Conservation (phyloP, 2,113 vertebrate species). For the Syngnathoides biaculeatus region DNA sequence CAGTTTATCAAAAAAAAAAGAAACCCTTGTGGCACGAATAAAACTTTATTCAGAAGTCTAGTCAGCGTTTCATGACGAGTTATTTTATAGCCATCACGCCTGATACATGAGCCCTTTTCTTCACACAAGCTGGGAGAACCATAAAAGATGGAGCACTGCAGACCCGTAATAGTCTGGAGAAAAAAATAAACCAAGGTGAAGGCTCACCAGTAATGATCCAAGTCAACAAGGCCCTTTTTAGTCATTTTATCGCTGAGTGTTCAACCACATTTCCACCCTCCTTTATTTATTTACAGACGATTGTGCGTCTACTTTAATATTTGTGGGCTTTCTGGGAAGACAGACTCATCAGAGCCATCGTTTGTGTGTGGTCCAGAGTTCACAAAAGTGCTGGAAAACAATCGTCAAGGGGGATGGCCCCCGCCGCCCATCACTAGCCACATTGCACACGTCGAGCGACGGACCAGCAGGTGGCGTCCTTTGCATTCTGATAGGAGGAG, state of each 20-base stretch:
- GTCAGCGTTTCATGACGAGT: background rate
- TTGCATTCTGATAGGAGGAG: slow-evolving; percentile 22
- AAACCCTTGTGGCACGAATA: background rate
- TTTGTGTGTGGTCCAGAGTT: slow-evolving; percentile 71
- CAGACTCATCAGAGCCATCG: slow-evolving; percentile 60
- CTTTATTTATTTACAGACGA: slow-evolving; percentile 63
- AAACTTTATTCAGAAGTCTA: background rate
- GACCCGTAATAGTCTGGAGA: background rate
- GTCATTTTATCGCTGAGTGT: slow-evolving; percentile 37
- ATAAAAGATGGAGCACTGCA: background rate
- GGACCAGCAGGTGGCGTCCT: slow-evolving; percentile 26
- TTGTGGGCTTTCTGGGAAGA: slow-evolving; percentile 66
- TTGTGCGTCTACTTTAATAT: slow-evolving; percentile 58
- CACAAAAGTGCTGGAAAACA: slow-evolving; percentile 61
- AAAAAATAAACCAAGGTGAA: slow-evolving; percentile 1
- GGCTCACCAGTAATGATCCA: background rate
- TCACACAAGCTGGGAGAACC: background rate
- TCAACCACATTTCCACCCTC: slow-evolving; percentile 42
- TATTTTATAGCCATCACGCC: background rate
- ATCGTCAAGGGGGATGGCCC: slow-evolving; percentile 49
- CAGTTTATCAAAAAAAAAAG: background rate
- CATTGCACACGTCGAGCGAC: slow-evolving; percentile 51
- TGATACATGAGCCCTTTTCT: background rate
- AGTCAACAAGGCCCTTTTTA: background rate
- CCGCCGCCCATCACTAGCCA: slow-evolving; percentile 51